These are phyloP conservation scores for Oncorhynchus keta DNA, from an alignment of 2,113 vertebrate genomes.

Conservation along the genomic window DNA sequence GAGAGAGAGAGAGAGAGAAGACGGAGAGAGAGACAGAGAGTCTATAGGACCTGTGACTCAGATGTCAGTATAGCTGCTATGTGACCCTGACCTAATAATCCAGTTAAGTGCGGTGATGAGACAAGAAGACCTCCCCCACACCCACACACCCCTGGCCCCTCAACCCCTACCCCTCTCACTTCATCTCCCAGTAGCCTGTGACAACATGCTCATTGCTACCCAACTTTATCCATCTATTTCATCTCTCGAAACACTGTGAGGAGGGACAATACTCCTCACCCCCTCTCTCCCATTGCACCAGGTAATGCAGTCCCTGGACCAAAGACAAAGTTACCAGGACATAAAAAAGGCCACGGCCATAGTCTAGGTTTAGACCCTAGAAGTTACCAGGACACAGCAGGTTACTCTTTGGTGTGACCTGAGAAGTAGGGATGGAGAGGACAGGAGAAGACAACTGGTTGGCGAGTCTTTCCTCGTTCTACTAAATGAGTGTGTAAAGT, in stretches of 20 bases:
- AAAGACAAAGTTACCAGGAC: background rate
- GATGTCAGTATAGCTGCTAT: constrained; percentile 12
- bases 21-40: background rate
- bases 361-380: too few species aligned
- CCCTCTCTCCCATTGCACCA: constrained; percentile 13
- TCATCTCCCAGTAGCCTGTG: background rate
- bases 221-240: background rate
- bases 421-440: too few species aligned
- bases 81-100: constrained; percentile 54
- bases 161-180: constrained; percentile 6
- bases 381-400: too few species aligned
- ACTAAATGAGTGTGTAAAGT: constrained; percentile 3
- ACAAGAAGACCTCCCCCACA: background rate
- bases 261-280: constrained; percentile 17
- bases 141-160: constrained; percentile 20
- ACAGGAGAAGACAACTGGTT: too few species aligned
- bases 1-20: background rate
- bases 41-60: constrained; percentile 9
- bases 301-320: constrained; percentile 16
- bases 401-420: too few species aligned
- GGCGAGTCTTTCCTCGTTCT: too few species aligned
- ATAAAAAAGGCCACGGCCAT: too few species aligned
- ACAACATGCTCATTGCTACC: background rate
- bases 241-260: constrained; percentile 13
- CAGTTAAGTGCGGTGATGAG: constrained; percentile 31